phyloP scores from a whole-genome alignment of 2,113 vertebrate species.

The Melanerpes formicivorus region DNA sequence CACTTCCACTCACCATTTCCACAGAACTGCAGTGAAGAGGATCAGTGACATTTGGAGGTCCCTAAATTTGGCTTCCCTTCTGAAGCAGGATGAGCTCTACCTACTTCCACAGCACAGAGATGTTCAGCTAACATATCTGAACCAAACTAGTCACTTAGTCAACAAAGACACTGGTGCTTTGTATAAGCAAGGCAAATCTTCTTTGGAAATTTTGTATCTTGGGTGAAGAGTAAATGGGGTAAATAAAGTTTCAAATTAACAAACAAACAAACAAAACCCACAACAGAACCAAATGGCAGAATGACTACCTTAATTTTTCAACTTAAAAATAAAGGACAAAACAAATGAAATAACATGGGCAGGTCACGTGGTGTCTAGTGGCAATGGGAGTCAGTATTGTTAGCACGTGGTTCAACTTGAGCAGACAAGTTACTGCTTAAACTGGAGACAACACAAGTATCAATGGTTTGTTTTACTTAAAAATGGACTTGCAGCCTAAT shows the following conservation, averaged over 20 bases:
- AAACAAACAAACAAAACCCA: neutral
- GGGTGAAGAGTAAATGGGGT: neutral
- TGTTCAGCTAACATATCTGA: neutral
- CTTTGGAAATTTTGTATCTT: neutral
- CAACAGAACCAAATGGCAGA: neutral
- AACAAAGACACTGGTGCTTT: neutral
- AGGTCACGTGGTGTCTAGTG: neutral
- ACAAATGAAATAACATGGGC: accelerated
- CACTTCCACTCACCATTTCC: neutral
- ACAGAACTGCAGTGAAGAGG: neutral
- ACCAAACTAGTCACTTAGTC: neutral
- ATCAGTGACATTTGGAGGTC: neutral
- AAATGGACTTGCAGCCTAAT: neutral
- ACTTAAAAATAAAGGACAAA: neutral
- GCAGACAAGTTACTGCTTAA: neutral
- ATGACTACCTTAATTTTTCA: neutral
- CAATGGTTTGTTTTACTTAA: neutral
- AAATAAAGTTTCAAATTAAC: neutral
- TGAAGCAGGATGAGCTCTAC: neutral
- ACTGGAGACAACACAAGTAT: neutral
- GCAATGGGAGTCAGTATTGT: neutral
- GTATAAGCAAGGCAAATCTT: neutral
- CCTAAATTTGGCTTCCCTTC: neutral
- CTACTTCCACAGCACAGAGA: neutral
- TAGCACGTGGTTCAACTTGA: neutral